Evolutionary conservation across 64 coral and sea anemone species (phyloP).

Genomic region (Montipora cactus): DNA sequence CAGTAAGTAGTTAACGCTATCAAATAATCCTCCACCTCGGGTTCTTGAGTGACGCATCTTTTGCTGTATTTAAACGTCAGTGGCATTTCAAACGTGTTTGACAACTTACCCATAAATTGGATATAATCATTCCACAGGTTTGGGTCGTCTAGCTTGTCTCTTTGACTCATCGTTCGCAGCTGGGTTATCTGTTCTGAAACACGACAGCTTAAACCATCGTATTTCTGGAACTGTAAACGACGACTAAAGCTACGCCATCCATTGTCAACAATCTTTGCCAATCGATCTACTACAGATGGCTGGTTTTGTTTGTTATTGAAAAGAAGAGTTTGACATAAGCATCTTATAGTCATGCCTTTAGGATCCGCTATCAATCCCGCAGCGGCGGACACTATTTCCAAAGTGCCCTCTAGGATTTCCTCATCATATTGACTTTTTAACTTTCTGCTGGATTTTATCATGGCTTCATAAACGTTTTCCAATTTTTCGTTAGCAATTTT

Average conservation of each 20-base stretch:
- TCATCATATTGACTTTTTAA: not conserved
- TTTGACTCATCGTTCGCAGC: not conserved
- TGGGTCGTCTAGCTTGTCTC: slow-evolving; percentile 24
- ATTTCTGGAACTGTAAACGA: slow-evolving; percentile 22
- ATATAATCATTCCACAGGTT: slow-evolving; percentile 34
- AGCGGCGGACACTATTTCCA: not conserved
- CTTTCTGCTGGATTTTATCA: not conserved
- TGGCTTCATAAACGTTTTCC: not conserved
- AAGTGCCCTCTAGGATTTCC: not conserved
- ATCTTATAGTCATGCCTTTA: not conserved
- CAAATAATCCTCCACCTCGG: slow-evolving; percentile 50
- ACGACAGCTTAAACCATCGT: not conserved
- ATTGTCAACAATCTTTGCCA: slow-evolving; percentile 4
- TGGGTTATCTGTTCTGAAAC: slow-evolving; percentile 20
- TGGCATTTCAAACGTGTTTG: slow-evolving; percentile 28
- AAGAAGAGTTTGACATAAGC: not conserved
- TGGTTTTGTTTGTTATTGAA: not conserved
- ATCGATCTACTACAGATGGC: not conserved
- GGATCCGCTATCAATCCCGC: not conserved
- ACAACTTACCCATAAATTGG: slow-evolving; percentile 35
- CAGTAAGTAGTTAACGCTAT: slow-evolving; percentile 35
- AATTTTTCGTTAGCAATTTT: slow-evolving; percentile 1
- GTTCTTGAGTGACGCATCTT: slow-evolving; percentile 3
- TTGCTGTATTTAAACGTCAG: slow-evolving; percentile 23
- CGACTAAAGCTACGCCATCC: not conserved